These are phyloP conservation scores for Megaceryle torquata DNA, from an alignment of 2,113 vertebrate species.

Conservation along the genomic window DNA sequence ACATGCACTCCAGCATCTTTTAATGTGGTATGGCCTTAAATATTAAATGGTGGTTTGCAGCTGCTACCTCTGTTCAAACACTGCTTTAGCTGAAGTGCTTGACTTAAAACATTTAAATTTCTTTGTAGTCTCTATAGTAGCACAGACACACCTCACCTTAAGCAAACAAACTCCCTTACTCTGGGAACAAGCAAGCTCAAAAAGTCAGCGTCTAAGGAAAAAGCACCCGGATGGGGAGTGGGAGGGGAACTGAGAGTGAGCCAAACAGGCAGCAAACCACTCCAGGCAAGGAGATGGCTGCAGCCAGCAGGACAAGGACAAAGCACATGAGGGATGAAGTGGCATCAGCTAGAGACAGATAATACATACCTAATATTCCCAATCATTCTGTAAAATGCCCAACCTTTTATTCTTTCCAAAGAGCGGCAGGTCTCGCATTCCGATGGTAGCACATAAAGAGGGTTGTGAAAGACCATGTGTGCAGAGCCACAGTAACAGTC, in stretches of 20 bases:
- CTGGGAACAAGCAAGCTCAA: background rate
- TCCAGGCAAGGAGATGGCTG: accelerated
- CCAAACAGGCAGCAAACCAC: background rate
- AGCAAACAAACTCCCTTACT: background rate
- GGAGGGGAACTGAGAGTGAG: background rate
- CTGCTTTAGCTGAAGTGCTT: background rate
- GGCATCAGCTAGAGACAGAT: background rate
- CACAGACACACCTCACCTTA: background rate
- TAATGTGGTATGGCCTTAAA: accelerated
- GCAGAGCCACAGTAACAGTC: background rate
- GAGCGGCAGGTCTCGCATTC: background rate
- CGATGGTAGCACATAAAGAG: background rate
- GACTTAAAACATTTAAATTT: background rate
- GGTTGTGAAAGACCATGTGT: background rate
- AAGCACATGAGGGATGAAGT: background rate
- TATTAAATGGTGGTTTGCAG: background rate
- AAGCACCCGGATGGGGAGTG: background rate
- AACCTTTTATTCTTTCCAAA: background rate
- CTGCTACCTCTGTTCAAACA: background rate
- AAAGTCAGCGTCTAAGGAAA: background rate
- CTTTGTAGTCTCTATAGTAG: background rate
- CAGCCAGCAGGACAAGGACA: background rate
- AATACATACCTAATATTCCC: background rate
- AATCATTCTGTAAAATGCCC: background rate
- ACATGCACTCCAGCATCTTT: background rate